A percentile compares a stretch with the other conserved stretches of the same genome.
phyloP scores from a whole-genome alignment of 2,113 vertebrate species.

The Hemicordylus capensis region DNA sequence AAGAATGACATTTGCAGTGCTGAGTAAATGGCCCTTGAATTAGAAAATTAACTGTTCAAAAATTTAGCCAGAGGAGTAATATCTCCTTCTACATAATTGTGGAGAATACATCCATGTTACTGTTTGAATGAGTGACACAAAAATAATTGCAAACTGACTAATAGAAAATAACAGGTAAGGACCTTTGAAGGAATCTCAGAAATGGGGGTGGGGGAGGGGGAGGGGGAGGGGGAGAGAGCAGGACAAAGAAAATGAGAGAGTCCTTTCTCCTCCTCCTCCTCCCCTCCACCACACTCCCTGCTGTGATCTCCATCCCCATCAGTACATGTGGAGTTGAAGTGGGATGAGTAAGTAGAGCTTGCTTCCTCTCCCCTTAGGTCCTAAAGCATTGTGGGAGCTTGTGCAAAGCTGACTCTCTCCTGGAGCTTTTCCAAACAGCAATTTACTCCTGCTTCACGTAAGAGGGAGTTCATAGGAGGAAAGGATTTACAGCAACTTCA shows the following conservation, averaged over 20 bases:
- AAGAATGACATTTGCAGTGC: slow-evolving; percentile 42
- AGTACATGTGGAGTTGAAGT: not conserved
- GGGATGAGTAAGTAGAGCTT: not conserved
- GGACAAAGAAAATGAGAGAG: not conserved
- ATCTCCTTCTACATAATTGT: not conserved
- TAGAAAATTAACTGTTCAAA: slow-evolving; percentile 32
- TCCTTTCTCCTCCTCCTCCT: not conserved
- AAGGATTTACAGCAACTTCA: no score
- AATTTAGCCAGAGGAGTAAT: slow-evolving; percentile 29
- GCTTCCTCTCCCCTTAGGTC: not conserved
- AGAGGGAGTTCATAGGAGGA: no score
- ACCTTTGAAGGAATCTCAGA: not conserved
- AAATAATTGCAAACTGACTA: not conserved
- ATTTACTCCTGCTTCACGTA: no score
- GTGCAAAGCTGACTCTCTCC: no score
- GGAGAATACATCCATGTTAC: not conserved
- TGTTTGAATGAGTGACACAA: slow-evolving; percentile 8
- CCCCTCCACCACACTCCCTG: not conserved
- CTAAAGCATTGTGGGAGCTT: not conserved
- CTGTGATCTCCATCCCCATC: not conserved
- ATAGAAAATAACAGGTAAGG: accelerated
- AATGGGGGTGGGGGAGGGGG: not conserved
- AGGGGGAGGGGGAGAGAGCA: not conserved
- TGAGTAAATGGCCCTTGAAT: slow-evolving; percentile 49
- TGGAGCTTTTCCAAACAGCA: no score